These are phyloP conservation scores for Neoscelio sp. DNA, from an alignment of 2,888 invertebrate genomes.

Conservation along the genomic window DNA sequence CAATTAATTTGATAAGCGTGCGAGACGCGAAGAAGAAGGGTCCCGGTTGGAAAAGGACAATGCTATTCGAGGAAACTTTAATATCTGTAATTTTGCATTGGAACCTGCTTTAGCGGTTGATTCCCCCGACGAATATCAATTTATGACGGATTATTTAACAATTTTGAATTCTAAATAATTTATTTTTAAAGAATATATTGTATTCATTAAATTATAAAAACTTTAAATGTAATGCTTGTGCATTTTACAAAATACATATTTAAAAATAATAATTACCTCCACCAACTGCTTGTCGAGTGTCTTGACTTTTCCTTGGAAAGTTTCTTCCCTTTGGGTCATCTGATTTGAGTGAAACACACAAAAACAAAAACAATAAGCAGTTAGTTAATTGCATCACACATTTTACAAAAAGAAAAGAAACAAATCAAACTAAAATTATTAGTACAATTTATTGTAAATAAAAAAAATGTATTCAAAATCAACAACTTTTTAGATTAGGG, in stretches of 20 bases:
- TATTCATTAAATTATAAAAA: no score
- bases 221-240: no score
- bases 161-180: not conserved
- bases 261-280: constrained; percentile 92
- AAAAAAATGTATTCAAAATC: constrained; percentile 36
- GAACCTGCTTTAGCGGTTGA: not conserved
- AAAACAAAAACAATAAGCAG: constrained; percentile 80
- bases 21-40: constrained; percentile 35
- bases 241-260: no score
- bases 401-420: constrained; percentile 34
- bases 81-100: constrained; percentile 36
- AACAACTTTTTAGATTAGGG: constrained; percentile 34
- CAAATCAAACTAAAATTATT: constrained; percentile 46
- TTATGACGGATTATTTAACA: constrained; percentile 25
- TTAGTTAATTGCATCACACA: constrained; percentile 71
- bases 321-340: constrained; percentile 98
- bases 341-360: constrained; percentile 84
- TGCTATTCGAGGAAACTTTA: constrained; percentile 16
- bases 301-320: constrained; percentile 95
- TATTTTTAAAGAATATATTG: no score
- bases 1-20: constrained; percentile 65
- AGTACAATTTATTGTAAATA: constrained; percentile 55
- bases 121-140: not conserved
- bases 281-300: constrained; percentile 94
- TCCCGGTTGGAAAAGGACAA: constrained; percentile 18